Evolutionary conservation across 2,113 vertebrate species (phyloP).

Genomic region (Sinocyclocheilus anophthalmus): DNA sequence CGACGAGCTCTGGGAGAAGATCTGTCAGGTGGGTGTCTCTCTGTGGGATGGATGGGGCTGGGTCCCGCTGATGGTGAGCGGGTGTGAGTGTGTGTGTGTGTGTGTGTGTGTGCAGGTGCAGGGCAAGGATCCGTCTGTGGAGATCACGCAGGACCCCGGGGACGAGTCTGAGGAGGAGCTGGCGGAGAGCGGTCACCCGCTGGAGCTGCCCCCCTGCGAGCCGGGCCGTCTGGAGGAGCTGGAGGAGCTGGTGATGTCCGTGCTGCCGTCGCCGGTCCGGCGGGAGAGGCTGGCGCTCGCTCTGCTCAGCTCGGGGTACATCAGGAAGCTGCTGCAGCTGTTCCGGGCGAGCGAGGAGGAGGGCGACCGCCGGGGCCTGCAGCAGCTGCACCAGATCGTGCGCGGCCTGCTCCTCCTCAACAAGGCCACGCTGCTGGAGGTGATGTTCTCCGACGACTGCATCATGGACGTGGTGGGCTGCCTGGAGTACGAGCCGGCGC

Average conservation of each 20-base stretch:
- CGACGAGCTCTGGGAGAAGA: slow-evolving; percentile 99
- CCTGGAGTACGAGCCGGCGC: slow-evolving; percentile 95
- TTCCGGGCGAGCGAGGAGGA: slow-evolving; percentile 95
- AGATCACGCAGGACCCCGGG: slow-evolving; percentile 98
- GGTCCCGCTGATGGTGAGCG: background rate
- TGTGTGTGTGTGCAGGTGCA: slow-evolving; percentile 81
- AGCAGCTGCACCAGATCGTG: slow-evolving; percentile 97
- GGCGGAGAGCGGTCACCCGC: slow-evolving; percentile 91
- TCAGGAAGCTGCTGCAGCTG: slow-evolving; percentile 95
- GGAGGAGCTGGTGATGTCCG: slow-evolving; percentile 95
- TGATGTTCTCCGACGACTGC: slow-evolving; percentile 99
- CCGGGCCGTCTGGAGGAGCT: slow-evolving; percentile 95
- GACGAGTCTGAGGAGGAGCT: slow-evolving; percentile 98
- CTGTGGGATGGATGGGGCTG: too few species aligned
- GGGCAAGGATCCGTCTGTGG: slow-evolving; percentile 95
- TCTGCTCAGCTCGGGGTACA: slow-evolving; percentile 81
- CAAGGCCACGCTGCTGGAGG: slow-evolving; percentile 97
- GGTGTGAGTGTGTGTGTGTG: background rate
- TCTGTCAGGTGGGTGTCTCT: slow-evolving; percentile 86
- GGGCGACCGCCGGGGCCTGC: slow-evolving; percentile 93
- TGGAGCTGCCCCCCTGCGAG: slow-evolving; percentile 94
- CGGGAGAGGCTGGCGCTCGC: slow-evolving; percentile 96
- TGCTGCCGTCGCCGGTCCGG: slow-evolving; percentile 95
- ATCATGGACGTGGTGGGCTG: slow-evolving; percentile 99
- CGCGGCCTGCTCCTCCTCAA: slow-evolving; percentile 97